Evolutionary conservation across 2,113 vertebrate species (phyloP).

Genomic region (Xiphorhynchus elegans): DNA sequence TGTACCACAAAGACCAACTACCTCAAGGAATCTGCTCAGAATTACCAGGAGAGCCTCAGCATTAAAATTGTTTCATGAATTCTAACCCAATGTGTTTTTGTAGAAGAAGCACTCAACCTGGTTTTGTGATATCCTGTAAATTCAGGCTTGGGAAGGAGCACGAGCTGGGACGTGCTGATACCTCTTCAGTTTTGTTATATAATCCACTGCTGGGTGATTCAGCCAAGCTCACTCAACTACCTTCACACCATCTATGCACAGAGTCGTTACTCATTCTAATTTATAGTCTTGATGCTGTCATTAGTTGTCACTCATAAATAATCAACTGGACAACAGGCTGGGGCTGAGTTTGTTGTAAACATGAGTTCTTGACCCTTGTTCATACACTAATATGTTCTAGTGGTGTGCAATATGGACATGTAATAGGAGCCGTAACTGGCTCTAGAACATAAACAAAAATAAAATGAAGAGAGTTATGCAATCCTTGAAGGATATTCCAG

Average conservation of each 20-base stretch:
- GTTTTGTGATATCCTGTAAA: background rate
- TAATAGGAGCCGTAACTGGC: constrained; percentile 7
- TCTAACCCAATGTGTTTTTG: background rate
- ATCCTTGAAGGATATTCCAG: constrained; percentile 48
- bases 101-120: background rate
- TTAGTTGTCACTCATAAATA: background rate
- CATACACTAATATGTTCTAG: background rate
- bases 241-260: background rate
- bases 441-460: constrained; percentile 42
- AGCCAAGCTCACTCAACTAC: background rate
- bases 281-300: constrained; percentile 1
- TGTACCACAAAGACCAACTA: background rate
- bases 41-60: background rate
- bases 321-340: background rate
- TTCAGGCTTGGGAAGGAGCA: background rate
- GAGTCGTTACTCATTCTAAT: background rate
- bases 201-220: background rate
- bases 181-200: background rate
- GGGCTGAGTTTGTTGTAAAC: background rate
- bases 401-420: background rate
- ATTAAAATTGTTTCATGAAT: background rate
- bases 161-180: rapidly evolving
- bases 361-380: constrained; percentile 1
- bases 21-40: background rate
- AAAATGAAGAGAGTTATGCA: constrained; percentile 38